A percentile compares a stretch with the other conserved stretches of the same genome.
Evolutionary conservation across 2,888 invertebrate species (phyloP).

Genomic region (Aphidius colemani): DNA sequence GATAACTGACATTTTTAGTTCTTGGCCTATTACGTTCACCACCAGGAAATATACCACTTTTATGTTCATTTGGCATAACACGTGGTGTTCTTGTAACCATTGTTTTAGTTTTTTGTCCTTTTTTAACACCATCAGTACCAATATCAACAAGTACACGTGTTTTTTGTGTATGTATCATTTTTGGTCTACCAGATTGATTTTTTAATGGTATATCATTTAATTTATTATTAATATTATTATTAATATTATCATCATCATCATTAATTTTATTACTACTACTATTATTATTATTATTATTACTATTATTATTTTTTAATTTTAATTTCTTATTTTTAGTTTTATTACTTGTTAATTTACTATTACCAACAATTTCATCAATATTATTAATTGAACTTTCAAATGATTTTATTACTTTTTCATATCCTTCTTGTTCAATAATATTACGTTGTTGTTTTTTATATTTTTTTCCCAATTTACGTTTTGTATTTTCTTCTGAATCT

Average conservation of each 20-base stretch:
- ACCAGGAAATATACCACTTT: conserved; percentile 54
- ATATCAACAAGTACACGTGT: conserved; percentile 63
- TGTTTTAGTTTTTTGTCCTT: conserved; percentile 65
- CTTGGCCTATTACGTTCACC: conserved; percentile 63
- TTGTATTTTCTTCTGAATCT: conserved; percentile 58
- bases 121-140: conserved; percentile 63
- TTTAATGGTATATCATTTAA: conserved; percentile 49
- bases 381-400: conserved; percentile 57
- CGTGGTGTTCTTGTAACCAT: conserved; percentile 65
- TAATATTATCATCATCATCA: conserved; percentile 52
- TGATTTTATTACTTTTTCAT: conserved; percentile 55
- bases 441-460: conserved; percentile 49
- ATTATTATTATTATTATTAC: conserved; percentile 44
- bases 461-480: conserved; percentile 52
- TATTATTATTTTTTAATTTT: conserved; percentile 54
- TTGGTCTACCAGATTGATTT: conserved; percentile 65
- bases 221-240: conserved; percentile 40
- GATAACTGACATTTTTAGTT: conserved; percentile 71
- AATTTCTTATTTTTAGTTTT: conserved; percentile 51
- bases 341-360: conserved; percentile 55
- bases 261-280: conserved; percentile 52
- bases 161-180: conserved; percentile 80
- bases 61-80: conserved; percentile 53
- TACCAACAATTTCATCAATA: conserved; percentile 59
- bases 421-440: conserved; percentile 50